Percentiles rank a stretch among this genome's conserved stretches.
Conservation (phyloP, 2,888 invertebrate species). For the Philonicus albiceps region DNA sequence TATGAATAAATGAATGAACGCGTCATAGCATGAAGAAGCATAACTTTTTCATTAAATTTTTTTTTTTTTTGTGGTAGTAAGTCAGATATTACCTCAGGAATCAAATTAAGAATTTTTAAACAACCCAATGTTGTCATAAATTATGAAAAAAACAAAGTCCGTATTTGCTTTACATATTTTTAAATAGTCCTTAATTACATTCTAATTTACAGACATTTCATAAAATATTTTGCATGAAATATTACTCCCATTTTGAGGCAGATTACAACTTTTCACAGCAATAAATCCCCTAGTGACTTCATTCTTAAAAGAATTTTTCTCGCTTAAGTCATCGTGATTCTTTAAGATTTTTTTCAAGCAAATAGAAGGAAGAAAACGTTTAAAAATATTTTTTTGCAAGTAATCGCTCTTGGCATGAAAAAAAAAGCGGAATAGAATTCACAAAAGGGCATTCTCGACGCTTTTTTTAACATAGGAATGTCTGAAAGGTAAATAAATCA, state of each 20-base stretch:
- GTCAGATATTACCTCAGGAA: neutral
- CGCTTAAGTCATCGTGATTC: neutral
- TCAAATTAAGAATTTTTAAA: neutral
- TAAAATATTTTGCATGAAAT: neutral
- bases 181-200: neutral
- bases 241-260: neutral
- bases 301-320: neutral
- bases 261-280: neutral
- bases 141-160: neutral
- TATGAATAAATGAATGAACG: neutral
- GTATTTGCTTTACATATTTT: neutral
- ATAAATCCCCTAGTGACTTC: neutral
- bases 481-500: neutral
- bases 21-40: no score
- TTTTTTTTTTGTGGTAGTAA: no score
- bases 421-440: neutral
- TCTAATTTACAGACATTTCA: neutral
- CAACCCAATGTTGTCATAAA: neutral
- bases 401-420: neutral
- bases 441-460: neutral
- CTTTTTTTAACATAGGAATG: neutral
- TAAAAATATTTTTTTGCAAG: neutral
- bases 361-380: neutral
- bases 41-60: no score
- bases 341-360: neutral